These are phyloP conservation scores for Salmo trutta DNA, from an alignment of 2,797 vertebrate species.

Conservation along the genomic window DNA sequence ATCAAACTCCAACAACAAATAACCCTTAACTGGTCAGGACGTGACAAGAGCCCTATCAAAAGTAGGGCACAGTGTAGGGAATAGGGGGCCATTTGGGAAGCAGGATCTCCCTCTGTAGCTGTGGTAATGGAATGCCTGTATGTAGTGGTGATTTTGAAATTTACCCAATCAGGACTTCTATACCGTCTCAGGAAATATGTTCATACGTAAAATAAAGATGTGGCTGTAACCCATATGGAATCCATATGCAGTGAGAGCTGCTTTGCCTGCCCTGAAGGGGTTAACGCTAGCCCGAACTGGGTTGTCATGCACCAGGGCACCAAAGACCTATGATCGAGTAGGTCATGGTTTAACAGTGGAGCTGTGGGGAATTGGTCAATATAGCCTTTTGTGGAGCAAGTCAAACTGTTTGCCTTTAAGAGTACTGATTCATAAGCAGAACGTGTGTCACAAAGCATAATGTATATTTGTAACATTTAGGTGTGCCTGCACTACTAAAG, in stretches of 20 bases:
- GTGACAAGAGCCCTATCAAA: too few species aligned
- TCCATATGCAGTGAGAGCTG: slow-evolving; percentile 34
- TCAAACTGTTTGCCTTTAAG: slow-evolving; percentile 23
- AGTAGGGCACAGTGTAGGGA: too few species aligned
- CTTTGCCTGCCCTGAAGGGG: slow-evolving; percentile 24
- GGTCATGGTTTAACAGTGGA: slow-evolving; percentile 18
- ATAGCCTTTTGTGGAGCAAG: slow-evolving; percentile 38
- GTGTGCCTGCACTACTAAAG: too few species aligned
- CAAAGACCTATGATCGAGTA: background rate
- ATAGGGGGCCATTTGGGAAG: too few species aligned
- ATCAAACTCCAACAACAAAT: too few species aligned
- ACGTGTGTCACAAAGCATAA: background rate
- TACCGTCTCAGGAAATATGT: background rate
- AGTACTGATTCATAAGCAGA: slow-evolving; percentile 21
- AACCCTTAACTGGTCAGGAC: too few species aligned
- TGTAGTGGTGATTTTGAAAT: slow-evolving; percentile 6
- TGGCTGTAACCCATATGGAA: slow-evolving; percentile 43
- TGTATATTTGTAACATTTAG: background rate
- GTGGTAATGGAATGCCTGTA: slow-evolving; percentile 49
- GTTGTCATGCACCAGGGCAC: slow-evolving; percentile 39
- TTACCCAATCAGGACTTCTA: background rate
- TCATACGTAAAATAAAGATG: background rate
- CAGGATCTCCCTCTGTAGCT: background rate
- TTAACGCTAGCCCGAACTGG: slow-evolving; percentile 39
- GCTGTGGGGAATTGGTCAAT: slow-evolving; percentile 29